Evolutionary conservation across 2,797 vertebrate genomes (phyloP).

Genomic region (Falco berigora): DNA sequence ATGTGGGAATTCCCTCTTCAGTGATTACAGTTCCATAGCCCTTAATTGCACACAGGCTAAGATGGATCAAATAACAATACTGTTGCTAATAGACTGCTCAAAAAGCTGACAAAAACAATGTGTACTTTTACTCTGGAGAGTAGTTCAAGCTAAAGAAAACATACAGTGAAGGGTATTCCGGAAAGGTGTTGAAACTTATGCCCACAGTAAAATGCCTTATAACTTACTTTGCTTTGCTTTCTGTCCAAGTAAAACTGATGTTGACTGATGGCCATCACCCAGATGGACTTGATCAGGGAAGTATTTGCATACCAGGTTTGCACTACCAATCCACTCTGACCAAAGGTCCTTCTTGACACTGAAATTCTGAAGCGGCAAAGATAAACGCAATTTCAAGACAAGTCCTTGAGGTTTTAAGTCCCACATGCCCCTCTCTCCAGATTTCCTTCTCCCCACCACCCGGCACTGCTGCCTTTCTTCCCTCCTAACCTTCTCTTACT

Average conservation of each 20-base stretch:
- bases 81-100: neutral
- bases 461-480: neutral
- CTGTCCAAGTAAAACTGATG: conserved; percentile 98
- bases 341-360: conserved; percentile 88
- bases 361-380: conserved; percentile 78
- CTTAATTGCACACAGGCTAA: neutral
- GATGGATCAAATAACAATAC: neutral
- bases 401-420: neutral
- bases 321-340: conserved; percentile 89
- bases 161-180: neutral
- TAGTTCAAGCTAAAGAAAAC: neutral
- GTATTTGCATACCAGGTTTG: conserved; percentile 98
- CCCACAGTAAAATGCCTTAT: neutral
- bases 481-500: neutral
- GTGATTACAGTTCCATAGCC: neutral
- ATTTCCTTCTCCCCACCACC: neutral
- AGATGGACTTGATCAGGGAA: conserved; percentile 97
- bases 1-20: neutral
- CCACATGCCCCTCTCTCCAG: neutral
- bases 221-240: conserved; percentile 96
- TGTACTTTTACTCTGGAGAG: neutral
- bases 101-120: neutral
- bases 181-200: neutral
- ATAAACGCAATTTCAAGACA: neutral
- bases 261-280: conserved; percentile 98